These are phyloP conservation scores for Lepus americanus DNA, from an alignment of 2,113 vertebrate species.

Conservation along the genomic window DNA sequence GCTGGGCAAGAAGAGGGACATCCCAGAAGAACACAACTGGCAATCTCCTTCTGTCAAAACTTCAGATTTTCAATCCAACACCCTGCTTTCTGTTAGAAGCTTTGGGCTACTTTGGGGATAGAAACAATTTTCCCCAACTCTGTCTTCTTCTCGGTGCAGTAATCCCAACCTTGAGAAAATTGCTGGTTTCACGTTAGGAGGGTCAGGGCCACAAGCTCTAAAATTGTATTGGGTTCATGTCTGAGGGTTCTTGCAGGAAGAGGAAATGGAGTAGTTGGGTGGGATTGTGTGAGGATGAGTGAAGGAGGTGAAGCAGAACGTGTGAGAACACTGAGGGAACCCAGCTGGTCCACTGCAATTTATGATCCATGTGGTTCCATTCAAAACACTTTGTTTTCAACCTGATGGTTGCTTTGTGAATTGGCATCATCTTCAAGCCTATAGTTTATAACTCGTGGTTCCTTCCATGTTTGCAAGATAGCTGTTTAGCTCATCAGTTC, in stretches of 20 bases:
- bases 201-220: not conserved
- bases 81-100: not conserved
- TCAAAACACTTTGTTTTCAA: not conserved
- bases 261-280: not conserved
- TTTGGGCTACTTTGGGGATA: not conserved
- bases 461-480: slow-evolving; percentile 27
- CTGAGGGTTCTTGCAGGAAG: not conserved
- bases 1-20: not conserved
- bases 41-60: not conserved
- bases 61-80: not conserved
- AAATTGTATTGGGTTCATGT: not conserved
- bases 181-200: not conserved
- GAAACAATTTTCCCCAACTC: not conserved
- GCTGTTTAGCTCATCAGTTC: not conserved
- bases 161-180: not conserved
- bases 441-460: slow-evolving; percentile 23
- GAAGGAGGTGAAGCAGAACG: not conserved
- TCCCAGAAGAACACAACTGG: not conserved
- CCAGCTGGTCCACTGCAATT: slow-evolving; percentile 33
- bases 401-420: not conserved
- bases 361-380: slow-evolving; percentile 55
- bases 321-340: not conserved
- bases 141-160: not conserved
- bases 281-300: not conserved
- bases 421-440: not conserved